Base-by-base conservation (phyloP, 2,113 vertebrate genomes). In the Apistogramma diplotaenia region DNA sequence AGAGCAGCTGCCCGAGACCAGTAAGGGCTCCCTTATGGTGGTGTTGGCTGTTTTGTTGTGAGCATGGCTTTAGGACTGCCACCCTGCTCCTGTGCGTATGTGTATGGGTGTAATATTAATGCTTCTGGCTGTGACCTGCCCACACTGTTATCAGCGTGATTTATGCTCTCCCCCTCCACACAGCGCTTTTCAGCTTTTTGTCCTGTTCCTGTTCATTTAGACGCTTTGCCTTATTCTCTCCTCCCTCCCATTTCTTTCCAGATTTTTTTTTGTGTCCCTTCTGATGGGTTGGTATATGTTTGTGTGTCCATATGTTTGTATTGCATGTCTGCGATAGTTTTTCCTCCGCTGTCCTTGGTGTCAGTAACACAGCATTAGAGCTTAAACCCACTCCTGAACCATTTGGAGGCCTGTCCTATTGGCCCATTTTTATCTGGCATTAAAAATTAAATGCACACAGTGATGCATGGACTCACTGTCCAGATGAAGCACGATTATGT, bases 91-190 rank as follows among this genome's bases (percentile, higher is more conserved):
- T 76, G 79, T 51, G 29, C 57, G 73, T 51, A 56, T 61, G 43
- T 71, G 70, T 85, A 46, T 87, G 40, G 85, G 90, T 91, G 81
- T 91, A 70, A 93, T 93, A 94, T 94, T 93, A 92, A 93, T 93
- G 92, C 89, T 76, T 88, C 83, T 82, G 85, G 87, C 83, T 90
- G 76, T 92, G 93, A 92, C 92, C 92, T 93, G 89, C 92, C 85
- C 85, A 85, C 89, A 86, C 93, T 86, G 87, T 89, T 91, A 90
- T 93, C 92, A 91, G 76, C 43, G 29, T 94, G 92, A 94, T 94
- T 93, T 93, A 94, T 94, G 89, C 87, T 80, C 87, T 89, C 55
- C 74, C 56, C 51, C 70, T 84, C 78, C 80, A 84, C 72, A 59
- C 82, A 55, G 23, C 78, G 82, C 89, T 85, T 90, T 90, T 81